Conservation (phyloP, 2,888 invertebrate species). For the Sclerodermus sp. region DNA sequence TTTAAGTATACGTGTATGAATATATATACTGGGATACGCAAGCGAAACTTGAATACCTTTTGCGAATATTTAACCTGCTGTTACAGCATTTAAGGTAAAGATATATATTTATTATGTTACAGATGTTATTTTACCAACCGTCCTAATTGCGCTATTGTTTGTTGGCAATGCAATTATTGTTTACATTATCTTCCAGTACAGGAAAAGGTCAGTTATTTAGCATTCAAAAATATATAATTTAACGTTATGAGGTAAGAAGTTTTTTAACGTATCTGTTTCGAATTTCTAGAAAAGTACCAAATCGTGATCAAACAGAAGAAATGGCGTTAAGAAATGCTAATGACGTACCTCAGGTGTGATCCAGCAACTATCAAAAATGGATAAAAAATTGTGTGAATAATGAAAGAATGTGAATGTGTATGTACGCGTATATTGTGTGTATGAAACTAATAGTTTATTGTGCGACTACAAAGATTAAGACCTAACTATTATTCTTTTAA, state of each 20-base stretch:
- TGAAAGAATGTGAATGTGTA: slow-evolving; percentile 1
- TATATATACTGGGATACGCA: no score
- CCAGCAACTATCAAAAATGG: no score
- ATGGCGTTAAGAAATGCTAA: slow-evolving; percentile 35
- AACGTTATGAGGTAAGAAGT: background rate
- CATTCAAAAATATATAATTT: background rate
- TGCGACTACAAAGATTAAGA: no score
- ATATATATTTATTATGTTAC: slow-evolving; percentile 42
- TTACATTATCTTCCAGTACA: slow-evolving; percentile 73
- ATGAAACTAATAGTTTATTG: no score
- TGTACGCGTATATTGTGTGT: no score
- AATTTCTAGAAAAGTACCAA: slow-evolving; percentile 52
- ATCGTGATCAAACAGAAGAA: slow-evolving; percentile 52
- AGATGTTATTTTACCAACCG: slow-evolving; percentile 74
- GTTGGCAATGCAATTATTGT: slow-evolving; percentile 74
- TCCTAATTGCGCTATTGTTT: slow-evolving; percentile 72
- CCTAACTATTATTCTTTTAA: no score
- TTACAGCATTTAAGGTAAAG: no score
- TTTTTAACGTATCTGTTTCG: slow-evolving; percentile 1
- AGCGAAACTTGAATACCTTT: no score
- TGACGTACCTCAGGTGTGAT: slow-evolving; percentile 47
- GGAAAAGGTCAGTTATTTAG: slow-evolving; percentile 64
- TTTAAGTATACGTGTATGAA: no score
- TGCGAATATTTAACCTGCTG: no score
- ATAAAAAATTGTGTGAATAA: background rate